Conservation (phyloP, 1,140 invertebrate species). For the Leptopilina clavipes region DNA sequence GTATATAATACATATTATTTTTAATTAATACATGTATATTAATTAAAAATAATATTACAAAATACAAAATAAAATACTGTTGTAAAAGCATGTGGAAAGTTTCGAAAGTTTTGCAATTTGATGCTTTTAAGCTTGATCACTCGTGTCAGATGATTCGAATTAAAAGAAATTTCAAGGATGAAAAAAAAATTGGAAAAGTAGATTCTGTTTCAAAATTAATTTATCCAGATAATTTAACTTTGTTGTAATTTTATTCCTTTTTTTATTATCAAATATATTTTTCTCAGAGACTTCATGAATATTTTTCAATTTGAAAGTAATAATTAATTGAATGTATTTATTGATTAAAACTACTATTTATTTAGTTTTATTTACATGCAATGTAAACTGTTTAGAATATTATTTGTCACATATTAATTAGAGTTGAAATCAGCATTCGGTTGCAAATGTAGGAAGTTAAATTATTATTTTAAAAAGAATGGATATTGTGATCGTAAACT, state of each 20-base stretch:
- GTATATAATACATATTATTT: too few species aligned
- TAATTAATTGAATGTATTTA: too few species aligned
- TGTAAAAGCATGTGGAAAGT: neutral
- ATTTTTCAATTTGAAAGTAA: too few species aligned
- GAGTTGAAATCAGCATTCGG: too few species aligned
- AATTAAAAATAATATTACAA: neutral
- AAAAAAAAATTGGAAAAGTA: neutral
- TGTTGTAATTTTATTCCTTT: neutral
- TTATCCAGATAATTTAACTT: slow-evolving; percentile 3
- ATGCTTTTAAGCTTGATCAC: neutral
- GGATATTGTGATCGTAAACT: neutral
- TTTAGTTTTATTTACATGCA: too few species aligned
- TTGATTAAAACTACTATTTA: too few species aligned
- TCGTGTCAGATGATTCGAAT: slow-evolving; percentile 2
- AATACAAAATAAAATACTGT: neutral
- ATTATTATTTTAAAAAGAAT: neutral
- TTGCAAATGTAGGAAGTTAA: too few species aligned
- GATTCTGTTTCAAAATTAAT: neutral
- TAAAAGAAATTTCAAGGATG: neutral
- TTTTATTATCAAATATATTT: too few species aligned
- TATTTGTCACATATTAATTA: too few species aligned
- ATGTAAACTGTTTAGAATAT: too few species aligned
- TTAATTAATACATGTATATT: too few species aligned
- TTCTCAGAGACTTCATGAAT: too few species aligned
- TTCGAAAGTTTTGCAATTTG: neutral